Base-by-base conservation (phyloP, 2,113 vertebrate genomes). In the Caranx melampygus region DNA sequence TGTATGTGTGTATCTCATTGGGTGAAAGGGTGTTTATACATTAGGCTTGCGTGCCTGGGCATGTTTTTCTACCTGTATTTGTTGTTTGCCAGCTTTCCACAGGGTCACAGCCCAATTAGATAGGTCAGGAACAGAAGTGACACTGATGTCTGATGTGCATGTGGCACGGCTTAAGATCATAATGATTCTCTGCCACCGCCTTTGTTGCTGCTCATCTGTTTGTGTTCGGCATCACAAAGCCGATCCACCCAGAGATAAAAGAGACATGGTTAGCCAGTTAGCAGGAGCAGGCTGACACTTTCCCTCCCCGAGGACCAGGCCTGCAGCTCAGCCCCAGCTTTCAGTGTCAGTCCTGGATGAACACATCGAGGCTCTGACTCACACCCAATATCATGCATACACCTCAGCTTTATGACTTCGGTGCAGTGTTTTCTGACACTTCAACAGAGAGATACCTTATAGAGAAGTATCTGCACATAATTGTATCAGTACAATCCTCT, bases 191-290 rank as follows among this genome's bases (percentile, higher is more conserved):
- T 84, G 60, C 40, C 6, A 5, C 35, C 57, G 42, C 55, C 75
- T 74, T 63, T 72, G 77, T 60, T 73, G 40, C 55, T 47, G 10
- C 73, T 71, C 66, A 21, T 79, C 82, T 64, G 64, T 81, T 64
- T 82, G 62, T 66, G 18, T 83, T 79, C 51, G 45, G 57, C 77
- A 79, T 67, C 69, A 75, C 62, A 79, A 59, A 63, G 26, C 67
- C 21, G 88, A 85, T 84, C 73, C 84, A 76, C 76, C 78, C 63
- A 67, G 75, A 88, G 88, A 92, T 89, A 79, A 88, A 85, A 88
- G 87, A 84, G 67, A 70, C 42, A 47, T 21, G 0, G 72, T 66
- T 70, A 83, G 76, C 60, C 80, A 76, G 87, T 80, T 88, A 85
- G 83, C 86, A 87, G 51, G 65, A 79, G 64, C 80, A 75, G 81